Evolutionary conservation across 1,140 invertebrate species (phyloP), one percentile per base, ranked within the genome.

Genomic region (Sycobia sp.): DNA sequence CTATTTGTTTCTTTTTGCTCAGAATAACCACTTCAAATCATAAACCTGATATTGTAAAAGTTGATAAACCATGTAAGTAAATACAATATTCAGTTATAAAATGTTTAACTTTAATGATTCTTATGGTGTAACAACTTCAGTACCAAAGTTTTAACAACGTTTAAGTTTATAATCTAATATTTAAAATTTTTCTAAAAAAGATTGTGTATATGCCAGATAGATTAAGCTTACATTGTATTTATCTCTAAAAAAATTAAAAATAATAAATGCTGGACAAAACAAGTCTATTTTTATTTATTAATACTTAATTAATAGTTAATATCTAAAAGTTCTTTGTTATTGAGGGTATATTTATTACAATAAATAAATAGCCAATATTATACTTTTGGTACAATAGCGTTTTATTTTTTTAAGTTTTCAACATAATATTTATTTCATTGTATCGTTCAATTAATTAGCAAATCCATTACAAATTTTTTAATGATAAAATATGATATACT

Each of bases 321-420:
- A n/a, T 44, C 10, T 22, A 53, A 25, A 10, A 16, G 0, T 61
- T 53, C 36, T 36, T 62, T 44, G 55, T 62, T 29, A 39, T 49
- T 16, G 34, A 49, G 51, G 51, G 20, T 62, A n/a, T 22, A 54
- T 38, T 4, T 54, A 29, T 60, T 53, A 32, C 4, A 49, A 49
- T 39, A 41, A 53, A 62, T 54, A 54, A 62, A 62, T 34, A 38
- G 44, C 46, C 23, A 38, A 36, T n/a, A 25, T 38, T 20, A 29
- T 60, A 60, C 23, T 66, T 66, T 60, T 62, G 58, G 60, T 58
- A 62, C 53, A 58, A 58, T 67, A 62, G 60, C 47, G 36, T 64
- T 64, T 64, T 64, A 63, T 63, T 64, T 51, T 62, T 53, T 61
- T 36, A 46, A n/a, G 9, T 22, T 43, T 65, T 59, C 50, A 27